Evolutionary conservation across 1,140 invertebrate genomes (phyloP).

Genomic region (Aphaenogaster rudis): DNA sequence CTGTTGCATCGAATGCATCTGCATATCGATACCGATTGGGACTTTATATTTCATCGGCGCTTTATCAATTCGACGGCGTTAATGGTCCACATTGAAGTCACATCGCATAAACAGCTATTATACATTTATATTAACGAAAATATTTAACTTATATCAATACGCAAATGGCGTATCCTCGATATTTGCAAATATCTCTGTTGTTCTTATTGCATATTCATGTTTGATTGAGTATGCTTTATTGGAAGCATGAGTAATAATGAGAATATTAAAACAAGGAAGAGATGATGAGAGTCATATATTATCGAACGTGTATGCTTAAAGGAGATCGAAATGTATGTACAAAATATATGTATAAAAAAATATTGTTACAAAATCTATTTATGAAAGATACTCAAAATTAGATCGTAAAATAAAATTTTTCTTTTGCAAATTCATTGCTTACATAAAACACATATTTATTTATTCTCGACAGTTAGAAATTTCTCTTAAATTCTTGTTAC

Average conservation of each 20-base stretch:
- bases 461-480: slow-evolving; percentile 18
- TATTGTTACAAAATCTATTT: not conserved
- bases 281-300: not conserved
- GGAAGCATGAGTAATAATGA: slow-evolving; percentile 7
- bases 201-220: slow-evolving; percentile 11
- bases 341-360: not conserved
- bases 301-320: not conserved
- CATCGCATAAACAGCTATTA: not conserved
- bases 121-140: slow-evolving; percentile 23
- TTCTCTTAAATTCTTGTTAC: not conserved
- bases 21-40: slow-evolving; percentile 50
- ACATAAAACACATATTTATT: not conserved
- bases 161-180: not conserved
- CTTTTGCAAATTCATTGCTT: slow-evolving; percentile 5
- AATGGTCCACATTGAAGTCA: not conserved
- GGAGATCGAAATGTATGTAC: slow-evolving; percentile 1
- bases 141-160: not conserved
- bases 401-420: slow-evolving; percentile 8
- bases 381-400: not conserved
- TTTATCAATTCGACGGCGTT: slow-evolving; percentile 38
- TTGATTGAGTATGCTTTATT: slow-evolving; percentile 7
- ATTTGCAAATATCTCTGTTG: not conserved
- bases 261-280: not conserved
- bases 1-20: slow-evolving; percentile 47
- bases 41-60: slow-evolving; percentile 44